These are phyloP conservation scores for Anguilla marmorata DNA, from an alignment of 2,797 vertebrate species.

Conservation along the genomic window DNA sequence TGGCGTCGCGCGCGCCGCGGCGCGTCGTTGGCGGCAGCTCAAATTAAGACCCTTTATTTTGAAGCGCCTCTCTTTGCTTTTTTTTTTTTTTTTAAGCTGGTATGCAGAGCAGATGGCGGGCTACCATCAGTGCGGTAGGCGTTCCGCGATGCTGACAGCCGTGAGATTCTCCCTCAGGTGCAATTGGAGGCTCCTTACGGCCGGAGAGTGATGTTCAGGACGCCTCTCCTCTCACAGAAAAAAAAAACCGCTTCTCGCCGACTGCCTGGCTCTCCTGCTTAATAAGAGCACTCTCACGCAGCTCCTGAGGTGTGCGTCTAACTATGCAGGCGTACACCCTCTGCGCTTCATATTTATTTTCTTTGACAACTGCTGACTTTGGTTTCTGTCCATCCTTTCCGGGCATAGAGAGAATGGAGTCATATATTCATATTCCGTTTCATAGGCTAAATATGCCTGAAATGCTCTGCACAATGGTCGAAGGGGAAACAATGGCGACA, in stretches of 20 bases:
- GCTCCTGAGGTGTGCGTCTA: neutral
- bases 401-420: neutral
- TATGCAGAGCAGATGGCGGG: constrained; percentile 81
- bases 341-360: constrained; percentile 5
- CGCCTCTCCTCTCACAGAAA: constrained; percentile 62
- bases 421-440: neutral
- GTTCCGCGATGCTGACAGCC: constrained; percentile 78
- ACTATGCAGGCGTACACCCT: neutral
- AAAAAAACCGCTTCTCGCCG: constrained; percentile 55
- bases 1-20: neutral
- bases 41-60: constrained; percentile 26
- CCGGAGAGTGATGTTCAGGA: constrained; percentile 74
- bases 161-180: constrained; percentile 80
- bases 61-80: neutral
- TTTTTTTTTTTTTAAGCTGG: constrained; percentile 53
- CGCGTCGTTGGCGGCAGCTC: neutral
- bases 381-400: constrained; percentile 13
- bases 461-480: neutral
- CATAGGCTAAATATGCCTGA: constrained; percentile 5
- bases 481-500: neutral
- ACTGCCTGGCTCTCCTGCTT: constrained; percentile 51
- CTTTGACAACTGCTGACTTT: constrained; percentile 14
- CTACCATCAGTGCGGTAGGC: constrained; percentile 74
- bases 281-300: constrained; percentile 45
- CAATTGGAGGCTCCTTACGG: constrained; percentile 73